phyloP scores from a whole-genome alignment of 2,888 invertebrate species.

The Lissocephala sabroskyi region DNA sequence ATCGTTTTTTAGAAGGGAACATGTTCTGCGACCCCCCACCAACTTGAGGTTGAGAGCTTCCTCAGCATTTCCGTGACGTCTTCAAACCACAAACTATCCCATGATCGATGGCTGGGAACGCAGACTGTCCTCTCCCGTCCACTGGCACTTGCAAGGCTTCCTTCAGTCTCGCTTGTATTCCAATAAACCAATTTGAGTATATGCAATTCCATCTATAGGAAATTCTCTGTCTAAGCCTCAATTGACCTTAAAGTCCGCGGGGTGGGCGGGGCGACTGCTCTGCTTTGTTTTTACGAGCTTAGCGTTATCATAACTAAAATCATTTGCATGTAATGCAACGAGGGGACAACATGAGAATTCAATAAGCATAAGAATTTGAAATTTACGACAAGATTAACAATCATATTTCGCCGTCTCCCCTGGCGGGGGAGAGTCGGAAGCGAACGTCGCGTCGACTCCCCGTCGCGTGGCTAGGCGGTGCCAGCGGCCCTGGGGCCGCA shows the following conservation, averaged over 20 bases:
- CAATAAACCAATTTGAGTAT: too few species aligned
- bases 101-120: slow-evolving; percentile 21
- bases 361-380: slow-evolving; percentile 69
- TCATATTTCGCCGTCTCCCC: slow-evolving; percentile 46
- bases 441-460: neutral
- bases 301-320: slow-evolving; percentile 52
- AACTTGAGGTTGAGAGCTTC: neutral
- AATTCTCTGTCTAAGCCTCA: too few species aligned
- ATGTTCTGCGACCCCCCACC: slow-evolving; percentile 31
- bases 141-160: slow-evolving; percentile 53
- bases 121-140: slow-evolving; percentile 18
- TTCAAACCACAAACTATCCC: slow-evolving; percentile 49
- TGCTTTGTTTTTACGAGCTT: slow-evolving; percentile 45
- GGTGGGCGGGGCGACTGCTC: neutral
- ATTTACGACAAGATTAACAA: slow-evolving; percentile 68
- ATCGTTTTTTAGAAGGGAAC: too few species aligned
- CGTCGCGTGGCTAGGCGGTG: neutral
- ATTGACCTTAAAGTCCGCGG: neutral
- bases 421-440: neutral
- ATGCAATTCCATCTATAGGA: too few species aligned
- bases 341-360: slow-evolving; percentile 63
- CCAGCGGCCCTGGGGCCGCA: slow-evolving; percentile 4
- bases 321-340: slow-evolving; percentile 40
- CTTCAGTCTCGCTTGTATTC: too few species aligned
- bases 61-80: slow-evolving; percentile 51